Evolutionary conservation across 2,888 invertebrate genomes (phyloP).

Genomic region (Colostygia pectinataria): DNA sequence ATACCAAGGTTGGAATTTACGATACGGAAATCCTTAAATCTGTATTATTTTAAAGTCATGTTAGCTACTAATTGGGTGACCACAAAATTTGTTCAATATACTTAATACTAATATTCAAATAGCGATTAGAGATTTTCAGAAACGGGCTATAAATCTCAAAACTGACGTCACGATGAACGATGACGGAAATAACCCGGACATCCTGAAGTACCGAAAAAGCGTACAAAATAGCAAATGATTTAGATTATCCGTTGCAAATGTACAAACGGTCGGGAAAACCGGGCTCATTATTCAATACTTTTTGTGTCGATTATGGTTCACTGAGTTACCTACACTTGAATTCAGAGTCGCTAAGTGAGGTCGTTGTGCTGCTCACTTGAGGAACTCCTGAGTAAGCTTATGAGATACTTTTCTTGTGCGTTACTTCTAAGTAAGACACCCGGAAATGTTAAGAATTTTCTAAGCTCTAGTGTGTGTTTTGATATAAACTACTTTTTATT

Average conservation of each 20-base stretch:
- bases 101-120: constrained; percentile 2
- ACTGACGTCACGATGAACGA: constrained; percentile 10
- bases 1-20: not conserved
- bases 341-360: too few species aligned
- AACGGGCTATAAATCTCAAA: not conserved
- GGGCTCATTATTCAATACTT: constrained; percentile 9
- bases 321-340: too few species aligned
- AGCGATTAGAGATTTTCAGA: constrained; percentile 1
- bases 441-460: too few species aligned
- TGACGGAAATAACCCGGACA: constrained; percentile 6
- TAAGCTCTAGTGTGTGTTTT: too few species aligned
- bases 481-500: too few species aligned
- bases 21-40: constrained; percentile 16
- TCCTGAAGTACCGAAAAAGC: constrained; percentile 21
- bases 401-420: too few species aligned
- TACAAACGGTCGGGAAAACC: constrained; percentile 55
- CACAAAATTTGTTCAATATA: constrained; percentile 9
- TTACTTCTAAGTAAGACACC: too few species aligned
- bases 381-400: too few species aligned
- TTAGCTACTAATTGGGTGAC: constrained; percentile 5
- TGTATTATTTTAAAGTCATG: too few species aligned
- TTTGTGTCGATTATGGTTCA: constrained; percentile 9
- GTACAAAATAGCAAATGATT: constrained; percentile 38
- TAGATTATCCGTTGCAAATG: constrained; percentile 56
- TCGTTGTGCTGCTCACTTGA: too few species aligned